Conservation (phyloP, 2,888 invertebrate species). For the Dusona sp. region DNA sequence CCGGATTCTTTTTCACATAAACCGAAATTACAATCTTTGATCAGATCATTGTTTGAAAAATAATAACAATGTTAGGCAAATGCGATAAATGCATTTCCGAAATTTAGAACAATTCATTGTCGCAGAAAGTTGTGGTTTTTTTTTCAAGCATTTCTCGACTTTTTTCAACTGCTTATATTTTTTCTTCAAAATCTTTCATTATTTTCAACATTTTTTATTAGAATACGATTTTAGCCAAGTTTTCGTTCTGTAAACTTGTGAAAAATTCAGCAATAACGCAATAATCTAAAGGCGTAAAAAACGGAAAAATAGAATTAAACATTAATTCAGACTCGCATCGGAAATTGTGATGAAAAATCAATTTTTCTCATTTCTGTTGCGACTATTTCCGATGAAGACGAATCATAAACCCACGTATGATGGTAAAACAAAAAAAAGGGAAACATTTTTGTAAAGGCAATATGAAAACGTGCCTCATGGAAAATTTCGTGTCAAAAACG, state of each 20-base stretch:
- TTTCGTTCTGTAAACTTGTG: not conserved
- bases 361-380: not conserved
- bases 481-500: constrained; percentile 44
- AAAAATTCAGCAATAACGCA: not conserved
- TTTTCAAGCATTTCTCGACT: too few species aligned
- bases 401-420: not conserved
- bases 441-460: constrained; percentile 30
- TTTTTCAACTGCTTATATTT: too few species aligned
- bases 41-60: too few species aligned
- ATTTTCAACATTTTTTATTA: too few species aligned
- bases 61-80: too few species aligned
- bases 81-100: too few species aligned
- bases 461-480: constrained; percentile 54
- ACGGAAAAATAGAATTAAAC: not conserved
- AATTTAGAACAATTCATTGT: too few species aligned
- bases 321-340: not conserved
- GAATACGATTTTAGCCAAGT: not conserved
- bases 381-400: not conserved
- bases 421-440: not conserved
- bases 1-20: too few species aligned
- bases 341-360: not conserved
- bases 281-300: not conserved
- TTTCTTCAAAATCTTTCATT: too few species aligned
- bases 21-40: too few species aligned
- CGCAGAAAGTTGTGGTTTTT: too few species aligned